These are phyloP conservation scores for Phyllostomus discolor DNA, from an alignment of 2,113 vertebrate species.

Conservation along the genomic window DNA sequence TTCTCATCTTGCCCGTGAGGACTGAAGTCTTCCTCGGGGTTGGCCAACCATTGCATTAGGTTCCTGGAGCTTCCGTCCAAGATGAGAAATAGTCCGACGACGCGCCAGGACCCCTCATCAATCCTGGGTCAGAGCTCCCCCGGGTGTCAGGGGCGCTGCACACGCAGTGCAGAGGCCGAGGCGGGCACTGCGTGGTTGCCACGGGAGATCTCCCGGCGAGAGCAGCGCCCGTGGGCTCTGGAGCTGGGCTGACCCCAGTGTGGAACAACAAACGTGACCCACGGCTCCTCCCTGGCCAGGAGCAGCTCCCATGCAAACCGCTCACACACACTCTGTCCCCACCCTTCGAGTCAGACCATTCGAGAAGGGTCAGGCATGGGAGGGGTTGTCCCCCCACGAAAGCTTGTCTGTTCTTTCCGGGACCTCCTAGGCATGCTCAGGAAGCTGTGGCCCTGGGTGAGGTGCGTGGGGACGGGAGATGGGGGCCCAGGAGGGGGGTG, in stretches of 20 bases:
- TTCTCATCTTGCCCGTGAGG: neutral
- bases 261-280: rapidly evolving
- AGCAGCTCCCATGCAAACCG: rapidly evolving
- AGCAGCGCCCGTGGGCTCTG: rapidly evolving
- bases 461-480: too few relatives aligned
- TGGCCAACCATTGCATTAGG: neutral
- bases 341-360: rapidly evolving
- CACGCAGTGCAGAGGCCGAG: too few relatives aligned
- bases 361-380: neutral
- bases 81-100: neutral
- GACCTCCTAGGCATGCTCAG: neutral
- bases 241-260: rapidly evolving
- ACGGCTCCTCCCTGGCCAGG: rapidly evolving
- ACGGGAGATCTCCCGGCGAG: rapidly evolving
- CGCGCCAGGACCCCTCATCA: neutral
- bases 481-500: too few relatives aligned
- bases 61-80: neutral
- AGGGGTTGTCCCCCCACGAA: too few relatives aligned
- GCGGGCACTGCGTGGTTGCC: rapidly evolving
- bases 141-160: too few relatives aligned
- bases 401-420: neutral
- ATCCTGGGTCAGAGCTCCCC: neutral
- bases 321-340: too few relatives aligned
- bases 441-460: neutral
- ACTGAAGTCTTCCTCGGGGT: neutral